Evolutionary conservation across 1,140 invertebrate genomes (phyloP).

Genomic region (Macrostomum lignano): DNA sequence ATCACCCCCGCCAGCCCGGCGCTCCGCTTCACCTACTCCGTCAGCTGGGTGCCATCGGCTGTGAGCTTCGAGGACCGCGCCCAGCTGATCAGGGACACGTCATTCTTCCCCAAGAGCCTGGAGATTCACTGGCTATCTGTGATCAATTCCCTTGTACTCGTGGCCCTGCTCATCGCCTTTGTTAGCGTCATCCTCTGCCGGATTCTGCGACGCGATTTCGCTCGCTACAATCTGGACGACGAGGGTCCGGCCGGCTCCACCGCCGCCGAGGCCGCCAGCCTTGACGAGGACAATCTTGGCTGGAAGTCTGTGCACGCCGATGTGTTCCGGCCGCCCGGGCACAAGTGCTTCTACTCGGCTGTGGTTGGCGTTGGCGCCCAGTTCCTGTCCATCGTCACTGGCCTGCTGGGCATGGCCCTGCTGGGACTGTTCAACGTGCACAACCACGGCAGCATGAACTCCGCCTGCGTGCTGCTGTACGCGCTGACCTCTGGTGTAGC

Average conservation of each 20-base stretch:
- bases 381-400: slow-evolving; percentile 29
- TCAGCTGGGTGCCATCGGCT: no score
- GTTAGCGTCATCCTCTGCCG: slow-evolving; percentile 31
- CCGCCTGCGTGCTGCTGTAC: slow-evolving; percentile 30
- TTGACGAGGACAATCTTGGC: slow-evolving; percentile 31
- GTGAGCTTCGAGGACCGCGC: slow-evolving; percentile 23
- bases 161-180: slow-evolving; percentile 32
- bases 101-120: slow-evolving; percentile 31
- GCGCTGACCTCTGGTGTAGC: slow-evolving; percentile 32
- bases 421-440: slow-evolving; percentile 32
- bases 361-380: slow-evolving; percentile 31
- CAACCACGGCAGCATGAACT: slow-evolving; percentile 30
- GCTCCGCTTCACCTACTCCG: slow-evolving; percentile 30
- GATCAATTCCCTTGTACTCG: slow-evolving; percentile 32
- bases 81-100: slow-evolving; percentile 21
- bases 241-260: no score
- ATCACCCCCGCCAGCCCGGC: no score
- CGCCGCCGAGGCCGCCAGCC: slow-evolving; percentile 23
- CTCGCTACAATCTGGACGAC: slow-evolving; percentile 29
- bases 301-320: slow-evolving; percentile 34
- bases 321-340: slow-evolving; percentile 30
- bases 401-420: slow-evolving; percentile 30
- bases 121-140: slow-evolving; percentile 34
- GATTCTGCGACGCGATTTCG: slow-evolving; percentile 31
- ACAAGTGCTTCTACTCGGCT: slow-evolving; percentile 30